These are phyloP conservation scores for Proterorhinus semilunaris DNA, from an alignment of 2,113 vertebrate species.

Conservation along the genomic window DNA sequence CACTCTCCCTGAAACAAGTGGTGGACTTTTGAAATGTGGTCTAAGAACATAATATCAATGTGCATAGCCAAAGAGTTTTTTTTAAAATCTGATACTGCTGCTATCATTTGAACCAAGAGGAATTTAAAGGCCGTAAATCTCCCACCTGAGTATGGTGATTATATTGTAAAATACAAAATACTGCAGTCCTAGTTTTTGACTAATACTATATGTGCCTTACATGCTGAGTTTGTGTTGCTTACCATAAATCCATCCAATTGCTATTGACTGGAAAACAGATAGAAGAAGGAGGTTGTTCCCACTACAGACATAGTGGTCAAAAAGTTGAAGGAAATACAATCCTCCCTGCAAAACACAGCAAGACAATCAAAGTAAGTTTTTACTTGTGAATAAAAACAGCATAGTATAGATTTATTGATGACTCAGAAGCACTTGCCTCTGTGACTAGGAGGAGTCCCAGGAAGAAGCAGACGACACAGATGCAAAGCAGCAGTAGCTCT, in stretches of 20 bases:
- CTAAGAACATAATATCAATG: too few relatives aligned
- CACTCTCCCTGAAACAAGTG: too few relatives aligned
- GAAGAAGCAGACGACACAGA: conserved; percentile 80
- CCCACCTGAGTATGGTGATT: too few relatives aligned
- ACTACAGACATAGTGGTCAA: conserved; percentile 76
- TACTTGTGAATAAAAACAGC: not conserved
- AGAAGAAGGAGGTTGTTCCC: conserved; percentile 75
- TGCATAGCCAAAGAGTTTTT: too few relatives aligned
- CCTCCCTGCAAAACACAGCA: conserved; percentile 59
- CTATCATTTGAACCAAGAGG: too few relatives aligned
- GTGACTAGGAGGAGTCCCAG: conserved; percentile 86
- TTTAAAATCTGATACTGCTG: too few relatives aligned
- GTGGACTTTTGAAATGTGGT: too few relatives aligned
- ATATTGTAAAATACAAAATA: too few relatives aligned
- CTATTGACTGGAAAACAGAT: conserved; percentile 68
- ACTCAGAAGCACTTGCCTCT: conserved; percentile 75
- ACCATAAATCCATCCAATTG: conserved; percentile 76
- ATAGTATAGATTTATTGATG: not conserved
- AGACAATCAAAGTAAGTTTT: too few relatives aligned
- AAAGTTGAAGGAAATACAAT: conserved; percentile 74
- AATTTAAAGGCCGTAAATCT: too few relatives aligned
- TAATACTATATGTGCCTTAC: not conserved
- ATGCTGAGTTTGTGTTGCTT: conserved; percentile 12
- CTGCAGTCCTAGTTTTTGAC: too few relatives aligned
- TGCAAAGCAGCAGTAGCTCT: conserved; percentile 83